Evolutionary conservation across 2,797 vertebrate genomes (phyloP), one percentile per base, ranked within the genome.

Genomic region (Coendou prehensilis): DNA sequence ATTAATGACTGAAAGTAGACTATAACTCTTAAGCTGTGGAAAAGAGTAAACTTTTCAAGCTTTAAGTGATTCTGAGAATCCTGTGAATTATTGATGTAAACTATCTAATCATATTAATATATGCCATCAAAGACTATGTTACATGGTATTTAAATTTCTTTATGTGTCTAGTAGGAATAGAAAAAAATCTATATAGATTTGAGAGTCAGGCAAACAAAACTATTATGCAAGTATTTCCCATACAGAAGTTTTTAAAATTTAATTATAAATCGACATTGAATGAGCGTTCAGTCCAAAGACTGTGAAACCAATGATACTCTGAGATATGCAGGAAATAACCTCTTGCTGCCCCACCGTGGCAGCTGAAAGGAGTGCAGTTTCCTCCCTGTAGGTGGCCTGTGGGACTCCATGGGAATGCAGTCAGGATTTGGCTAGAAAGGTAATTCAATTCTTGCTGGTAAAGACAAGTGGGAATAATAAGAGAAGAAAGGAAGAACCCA

Each of bases 321-420:
- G 45, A 87, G 45, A 30, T 11, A 11, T 4, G n/a, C 57, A 33
- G 18, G 87, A 85, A 30, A 22, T 52, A 59, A 85, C 79, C 78
- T 64, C 76, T 30, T 97, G 50, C 93, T 97, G 91, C 91, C 97
- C 96, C 89, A 64, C 50, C 82, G 95, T 89, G 97, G 83, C 67
- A 41, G 59, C 15, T 56, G 57, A 33, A 56, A 14, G 89, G 61
- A 95, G 33, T 76, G 61, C 93, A 67, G 57, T 41, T 26, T 80
- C 28, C 7, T 88, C 57, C 45, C 56, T 37, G 6, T 37, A 54
- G 63, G 73, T 83, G 71, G 56, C 57, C 33, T 1, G 0, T 56
- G 64, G 52, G 61, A n/a, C 10, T 71, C 61, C 67, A 1, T 22
- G 47, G 37, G 45, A 85, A 86, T 15, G 6, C 5, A 47, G 5